Base-by-base conservation (phyloP, 2,113 vertebrate species). In the Mystacornis crossleyi region DNA sequence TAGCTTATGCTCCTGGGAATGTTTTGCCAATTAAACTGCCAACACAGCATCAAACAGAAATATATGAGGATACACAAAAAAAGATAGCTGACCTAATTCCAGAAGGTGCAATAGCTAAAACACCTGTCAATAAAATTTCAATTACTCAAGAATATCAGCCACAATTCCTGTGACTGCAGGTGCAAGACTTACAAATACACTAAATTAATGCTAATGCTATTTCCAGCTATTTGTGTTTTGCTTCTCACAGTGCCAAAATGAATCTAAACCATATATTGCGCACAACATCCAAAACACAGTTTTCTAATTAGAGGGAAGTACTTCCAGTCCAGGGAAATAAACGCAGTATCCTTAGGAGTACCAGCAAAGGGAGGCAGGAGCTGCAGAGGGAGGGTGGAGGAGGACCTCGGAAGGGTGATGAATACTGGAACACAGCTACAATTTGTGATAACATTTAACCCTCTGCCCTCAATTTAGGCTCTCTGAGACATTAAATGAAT, bases 391-490 rank as follows among this genome's bases (percentile, higher is more conserved):
- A 70, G 70, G 69, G 47, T 13, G n/a, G 51, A 69, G 69, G 38
- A 84, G 38, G 60, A 88, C 70, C 88, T 89, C 17, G 0, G 28
- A 80, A 93, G 85, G 83, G 78, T 96, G 94, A 97, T 96, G 93
- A 93, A 97, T 96, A 95, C 90, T 94, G 72, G 78, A 93, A 96
- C 95, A 97, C 90, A 91, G 95, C 93, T 93, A 95, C 95, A 92
- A 96, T 94, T 91, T 97, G 96, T 96, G 95, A 90, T 95, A 96
- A 95, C 95, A 91, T 97, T 97, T 98, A 97, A 97, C 97, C 96
- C 93, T 78, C 73, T 97, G 96, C 95, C 97, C 95, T 94, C 95
- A 97, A 96, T 96, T 97, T 95, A 86, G 95, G 83, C 82, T 86
- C 81, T 95, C 69, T 72, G 81, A 95, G 95, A 93, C 73, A 77